Evolutionary conservation across 1,140 invertebrate species (phyloP).

Genomic region (Tetranychus cinnabarinus): DNA sequence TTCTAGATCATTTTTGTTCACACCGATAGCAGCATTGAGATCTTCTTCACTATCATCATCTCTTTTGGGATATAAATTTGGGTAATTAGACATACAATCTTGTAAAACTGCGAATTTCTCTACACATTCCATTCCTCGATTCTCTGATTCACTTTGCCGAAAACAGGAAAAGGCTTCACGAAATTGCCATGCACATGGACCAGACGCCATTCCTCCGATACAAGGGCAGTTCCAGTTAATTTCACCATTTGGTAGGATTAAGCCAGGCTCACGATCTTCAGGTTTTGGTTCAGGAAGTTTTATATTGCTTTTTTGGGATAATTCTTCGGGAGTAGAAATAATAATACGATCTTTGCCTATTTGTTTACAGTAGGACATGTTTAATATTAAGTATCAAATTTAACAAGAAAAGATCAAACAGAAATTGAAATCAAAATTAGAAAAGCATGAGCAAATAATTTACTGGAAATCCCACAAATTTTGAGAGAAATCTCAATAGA

Average conservation of each 20-base stretch:
- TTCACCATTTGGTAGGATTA: constrained; percentile 59
- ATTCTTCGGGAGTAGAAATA: constrained; percentile 53
- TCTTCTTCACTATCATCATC: constrained; percentile 13
- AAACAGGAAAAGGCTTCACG: constrained; percentile 83
- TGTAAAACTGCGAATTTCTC: constrained; percentile 75
- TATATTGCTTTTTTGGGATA: constrained; percentile 38
- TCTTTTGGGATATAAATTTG: constrained; percentile 49
- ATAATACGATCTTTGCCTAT: constrained; percentile 56
- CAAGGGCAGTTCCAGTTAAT: constrained; percentile 96
- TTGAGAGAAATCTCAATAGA: too few species aligned
- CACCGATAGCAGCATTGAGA: too few species aligned
- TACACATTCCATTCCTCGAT: constrained; percentile 69
- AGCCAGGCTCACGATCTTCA: constrained; percentile 32
- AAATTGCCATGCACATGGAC: constrained; percentile 77
- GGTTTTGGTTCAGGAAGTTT: constrained; percentile 32
- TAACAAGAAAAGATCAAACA: too few species aligned
- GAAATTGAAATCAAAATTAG: too few species aligned
- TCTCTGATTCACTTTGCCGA: constrained; percentile 35
- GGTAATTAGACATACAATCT: constrained; percentile 69
- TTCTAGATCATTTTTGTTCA: too few species aligned
- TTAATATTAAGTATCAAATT: too few species aligned
- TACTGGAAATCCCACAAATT: too few species aligned
- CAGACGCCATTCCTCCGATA: constrained; percentile 78
- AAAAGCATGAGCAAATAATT: too few species aligned
- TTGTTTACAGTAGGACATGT: constrained; percentile 6